These are phyloP conservation scores for Cordilura impudica DNA, from an alignment of 2,888 invertebrate species.

Conservation along the genomic window DNA sequence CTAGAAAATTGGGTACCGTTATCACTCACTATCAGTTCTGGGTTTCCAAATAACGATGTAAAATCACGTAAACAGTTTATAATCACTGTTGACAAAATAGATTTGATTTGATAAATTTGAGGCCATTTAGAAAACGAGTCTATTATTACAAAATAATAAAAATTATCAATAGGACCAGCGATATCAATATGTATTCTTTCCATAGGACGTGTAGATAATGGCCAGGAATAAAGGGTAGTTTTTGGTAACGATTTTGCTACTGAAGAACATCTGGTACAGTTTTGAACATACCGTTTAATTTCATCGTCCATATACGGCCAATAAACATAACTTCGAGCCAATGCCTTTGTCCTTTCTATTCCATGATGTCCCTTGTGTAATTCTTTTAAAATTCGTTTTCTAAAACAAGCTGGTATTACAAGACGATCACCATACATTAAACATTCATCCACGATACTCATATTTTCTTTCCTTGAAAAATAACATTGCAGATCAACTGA, in stretches of 20 bases:
- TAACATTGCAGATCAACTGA: neutral
- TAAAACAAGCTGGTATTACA: slow-evolving; percentile 15
- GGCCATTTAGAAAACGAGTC: slow-evolving; percentile 41
- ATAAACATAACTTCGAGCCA: slow-evolving; percentile 27
- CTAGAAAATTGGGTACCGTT: slow-evolving; percentile 44
- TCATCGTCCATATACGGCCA: slow-evolving; percentile 15
- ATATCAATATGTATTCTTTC: slow-evolving; percentile 40
- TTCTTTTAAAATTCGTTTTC: slow-evolving; percentile 22
- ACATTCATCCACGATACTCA: slow-evolving; percentile 1
- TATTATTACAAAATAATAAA: slow-evolving; percentile 33
- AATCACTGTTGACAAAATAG: slow-evolving; percentile 3
- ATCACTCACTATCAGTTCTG: slow-evolving; percentile 43
- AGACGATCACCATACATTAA: slow-evolving; percentile 21
- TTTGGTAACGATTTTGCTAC: slow-evolving; percentile 32
- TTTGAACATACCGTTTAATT: neutral
- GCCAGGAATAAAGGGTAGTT: slow-evolving; percentile 21
- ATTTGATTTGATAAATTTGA: slow-evolving; percentile 40
- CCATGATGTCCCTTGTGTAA: no score
- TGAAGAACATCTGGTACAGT: neutral
- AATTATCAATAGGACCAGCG: slow-evolving; percentile 17
- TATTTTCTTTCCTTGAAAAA: slow-evolving; percentile 14
- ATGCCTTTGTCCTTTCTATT: slow-evolving; percentile 16
- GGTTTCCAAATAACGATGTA: slow-evolving; percentile 36
- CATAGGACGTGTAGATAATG: slow-evolving; percentile 9
- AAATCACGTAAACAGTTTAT: slow-evolving; percentile 27